Conservation (phyloP, 2,888 invertebrate species). For the Osmoderma eremita region DNA sequence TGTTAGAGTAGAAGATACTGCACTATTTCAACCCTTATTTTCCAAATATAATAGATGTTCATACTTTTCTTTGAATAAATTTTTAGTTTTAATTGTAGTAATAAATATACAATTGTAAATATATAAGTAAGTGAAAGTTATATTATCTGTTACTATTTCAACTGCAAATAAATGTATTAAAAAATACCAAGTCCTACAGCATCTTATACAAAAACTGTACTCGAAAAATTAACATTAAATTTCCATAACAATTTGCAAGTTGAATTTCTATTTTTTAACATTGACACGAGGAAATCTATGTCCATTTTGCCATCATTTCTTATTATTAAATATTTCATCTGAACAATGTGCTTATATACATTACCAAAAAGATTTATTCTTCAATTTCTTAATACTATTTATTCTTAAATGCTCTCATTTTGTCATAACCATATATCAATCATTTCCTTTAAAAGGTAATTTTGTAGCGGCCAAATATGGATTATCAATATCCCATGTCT, state of each 20-base stretch:
- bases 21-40: slow-evolving; percentile 65
- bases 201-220: background rate
- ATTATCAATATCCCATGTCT: slow-evolving; percentile 74
- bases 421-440: slow-evolving; percentile 25
- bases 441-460: slow-evolving; percentile 56
- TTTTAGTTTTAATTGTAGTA: slow-evolving; percentile 9
- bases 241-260: too few species aligned
- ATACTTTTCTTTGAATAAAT: slow-evolving; percentile 5
- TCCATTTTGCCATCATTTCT: slow-evolving; percentile 1
- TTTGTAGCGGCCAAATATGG: slow-evolving; percentile 72
- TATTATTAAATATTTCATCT: background rate
- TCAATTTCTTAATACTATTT: background rate
- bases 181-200: background rate
- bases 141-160: background rate
- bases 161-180: background rate
- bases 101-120: background rate
- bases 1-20: slow-evolving; percentile 73
- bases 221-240: too few species aligned
- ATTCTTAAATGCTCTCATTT: slow-evolving; percentile 1
- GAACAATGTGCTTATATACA: background rate
- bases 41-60: slow-evolving; percentile 37
- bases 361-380: background rate
- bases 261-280: slow-evolving; percentile 4
- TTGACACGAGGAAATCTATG: background rate
- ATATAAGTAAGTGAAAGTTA: background rate